A percentile compares a stretch with the other conserved stretches of the same genome.
Conservation (phyloP, 2,113 vertebrate species). For the Zosterops japonicus region DNA sequence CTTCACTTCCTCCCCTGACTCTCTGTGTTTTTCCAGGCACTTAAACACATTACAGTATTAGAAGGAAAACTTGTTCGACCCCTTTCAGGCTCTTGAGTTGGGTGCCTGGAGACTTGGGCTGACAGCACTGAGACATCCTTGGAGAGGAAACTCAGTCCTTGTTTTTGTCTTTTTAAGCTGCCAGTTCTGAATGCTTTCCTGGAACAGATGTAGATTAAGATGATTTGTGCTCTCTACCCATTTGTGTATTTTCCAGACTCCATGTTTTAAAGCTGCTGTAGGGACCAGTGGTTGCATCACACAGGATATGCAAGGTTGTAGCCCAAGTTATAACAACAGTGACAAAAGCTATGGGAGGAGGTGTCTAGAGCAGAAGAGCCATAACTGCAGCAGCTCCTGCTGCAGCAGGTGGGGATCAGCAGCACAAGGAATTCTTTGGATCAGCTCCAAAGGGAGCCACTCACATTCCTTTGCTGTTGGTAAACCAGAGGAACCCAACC, state of each 20-base stretch:
- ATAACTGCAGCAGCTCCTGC: not conserved
- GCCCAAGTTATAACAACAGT: not conserved
- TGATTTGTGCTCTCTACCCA: not conserved
- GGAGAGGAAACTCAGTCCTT: slow-evolving; percentile 21
- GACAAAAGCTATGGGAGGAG: not conserved
- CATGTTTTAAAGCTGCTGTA: not conserved
- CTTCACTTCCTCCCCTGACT: slow-evolving; percentile 31
- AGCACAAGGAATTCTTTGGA: not conserved
- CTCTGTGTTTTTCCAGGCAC: slow-evolving; percentile 43
- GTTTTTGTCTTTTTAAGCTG: slow-evolving; percentile 21
- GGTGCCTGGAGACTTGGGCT: slow-evolving; percentile 33
- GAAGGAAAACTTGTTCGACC: slow-evolving; percentile 53
- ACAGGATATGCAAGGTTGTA: not conserved
- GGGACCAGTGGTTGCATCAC: not conserved
- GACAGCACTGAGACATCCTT: slow-evolving; percentile 33
- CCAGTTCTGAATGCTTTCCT: not conserved
- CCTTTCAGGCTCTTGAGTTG: slow-evolving; percentile 42
- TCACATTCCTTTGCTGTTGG: not conserved
- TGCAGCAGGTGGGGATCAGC: not conserved
- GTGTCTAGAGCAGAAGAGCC: not conserved
- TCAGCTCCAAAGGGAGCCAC: not conserved
- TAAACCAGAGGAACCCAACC: not conserved
- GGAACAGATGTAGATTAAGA: not conserved
- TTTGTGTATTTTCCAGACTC: not conserved
- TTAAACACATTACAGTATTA: slow-evolving; percentile 58